Evolutionary conservation across 2,888 invertebrate genomes (phyloP), one percentile per base, ranked within the genome.

Genomic region (Drosophila conformis): DNA sequence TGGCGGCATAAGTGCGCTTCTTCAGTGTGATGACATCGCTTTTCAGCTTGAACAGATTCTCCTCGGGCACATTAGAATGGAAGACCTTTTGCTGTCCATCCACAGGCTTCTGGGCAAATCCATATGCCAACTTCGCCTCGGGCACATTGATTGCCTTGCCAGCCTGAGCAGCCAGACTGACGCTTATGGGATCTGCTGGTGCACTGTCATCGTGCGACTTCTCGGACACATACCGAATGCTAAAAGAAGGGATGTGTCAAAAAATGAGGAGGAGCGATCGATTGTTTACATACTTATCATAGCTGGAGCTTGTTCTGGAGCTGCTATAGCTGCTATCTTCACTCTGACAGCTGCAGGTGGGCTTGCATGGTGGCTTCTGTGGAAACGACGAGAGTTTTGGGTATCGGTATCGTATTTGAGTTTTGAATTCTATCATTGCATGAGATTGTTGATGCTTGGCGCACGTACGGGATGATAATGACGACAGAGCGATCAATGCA

Each of bases 91-190:
- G 83, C 29, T 91, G 89, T 0, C 91, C 89, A 59, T 94, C 94
- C 21, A 92, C 83, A 2, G 95, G 95, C 33, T 83, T 78, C 21
- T 93, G 93, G 13, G 92, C 91, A 70, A 94, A 94, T 2, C 95
- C 95, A 75, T 94, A 95, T 6, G 94, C 90, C 10, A 95, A 82
- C 73, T 93, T 93, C 11, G 94, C 94, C 84, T 95, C 95, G 0
- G 93, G 93, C 8, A 93, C 91, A 27, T 90, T 89, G 49, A 93
- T 91, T 11, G 93, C 91, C 57, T 93, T 93, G 21, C 92, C 92
- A 15, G 93, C 90, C 69, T 93, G 93, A 52, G 92, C 91, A 2
- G 94, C 94, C 25, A 94, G 76, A 7, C 93, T 91, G 21, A 94
- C 86, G 48, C 94, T 94, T 1, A 94, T 93, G 10, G 94, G 93